Evolutionary conservation across 2,888 invertebrate species (phyloP), one percentile per base, ranked within the genome.

Genomic region (Phortica okadai): DNA sequence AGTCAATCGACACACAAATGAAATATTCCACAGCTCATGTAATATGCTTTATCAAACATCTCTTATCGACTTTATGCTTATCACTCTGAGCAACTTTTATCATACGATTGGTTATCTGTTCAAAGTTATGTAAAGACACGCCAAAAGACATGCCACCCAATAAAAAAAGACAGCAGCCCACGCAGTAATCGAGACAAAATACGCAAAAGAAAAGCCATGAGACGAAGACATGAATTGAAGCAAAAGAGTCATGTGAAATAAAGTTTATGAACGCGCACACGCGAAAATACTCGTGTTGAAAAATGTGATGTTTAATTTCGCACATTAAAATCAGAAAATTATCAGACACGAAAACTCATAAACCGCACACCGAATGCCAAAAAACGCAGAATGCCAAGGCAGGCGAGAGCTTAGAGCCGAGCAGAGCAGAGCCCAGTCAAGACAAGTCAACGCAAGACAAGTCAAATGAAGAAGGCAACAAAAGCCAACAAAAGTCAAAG

Each of bases 221-320:
- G 10, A 59, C 25, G 10, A 45, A 59, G 21, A 59, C 59, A 59
- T 16, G 8, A 45, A 45, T 11, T 6, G 50, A 50, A 50, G 14
- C 50, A 50, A 3, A 14, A 8, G 14, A 3, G 50, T 14, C 70
- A 69, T 69, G 69, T 41, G 45, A 50, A 69, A 45, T 81, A 82
- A 82, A 81, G 74, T 79, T 77, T 79, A 41, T 83, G 79, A 84
- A 80, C 72, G 74, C 70, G 66, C 44, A 74, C 75, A 78, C 79
- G 80, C 77, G 21, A 79, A 83, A 84, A 82, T 83, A 83, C 83
- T 85, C 87, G 89, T 88, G 90, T 89, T 90, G 90, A 90, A 89
- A 90, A 90, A 90, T 90, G 89, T 90, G 89, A 90, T 90, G 89
- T 88, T 88, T 89, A 88, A 88, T 87, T 90, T 89, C 87, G 89